Base-by-base conservation (phyloP, 1,140 invertebrate species). In the Ptiloglossa arizonensis region DNA sequence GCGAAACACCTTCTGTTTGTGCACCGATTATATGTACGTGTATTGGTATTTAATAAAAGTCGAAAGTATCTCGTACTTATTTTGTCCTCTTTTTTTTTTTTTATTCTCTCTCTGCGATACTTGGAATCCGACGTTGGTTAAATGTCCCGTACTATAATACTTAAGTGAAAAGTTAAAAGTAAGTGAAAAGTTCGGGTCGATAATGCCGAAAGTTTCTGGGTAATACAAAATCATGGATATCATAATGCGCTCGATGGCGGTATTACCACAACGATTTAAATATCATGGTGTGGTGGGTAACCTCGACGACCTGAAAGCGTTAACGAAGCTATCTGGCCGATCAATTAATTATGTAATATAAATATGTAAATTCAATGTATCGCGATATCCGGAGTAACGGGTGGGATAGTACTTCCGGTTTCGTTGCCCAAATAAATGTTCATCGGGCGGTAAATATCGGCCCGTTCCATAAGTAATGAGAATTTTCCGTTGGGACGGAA, bases 291-390 rank as follows among this genome's bases (percentile, higher is more conserved):
- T 8, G 41, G 9, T 44, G 1, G 35, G 9, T 15, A 15, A 1
- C 41, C 3, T 17, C 60, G 60, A 5, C 19, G 5, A 15, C 11
- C 29, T 38, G n/a, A n/a, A 59, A 29, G 5, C 35, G 44, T 72
- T 27, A 63, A 72, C 48, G 44, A 48, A 17, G 35, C 32, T 27
- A 13, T 2, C 17, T 22, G 9, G 4, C 38, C 27, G 15, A 48
- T 9, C 59, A 38, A 52, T 63, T 41, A 52, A 73, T 64, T 64
- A 41, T 17, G 24, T 29, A 56, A 56, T 56, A 29, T 56, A 56
- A 56, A 56, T 29, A 56, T 56, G 52, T 13, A 41, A 50, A 54
- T 73, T 73, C 70, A n/a, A 41, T 22, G 15, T 27, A 27, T 41
- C 57, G 35, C 8, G 56, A 35, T 32, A 60, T 19, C n/a, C 9